Percentiles rank a stretch among this genome's conserved stretches.
These are phyloP conservation scores for Dexiosoma caninum DNA, from an alignment of 2,888 invertebrate species.

Conservation along the genomic window DNA sequence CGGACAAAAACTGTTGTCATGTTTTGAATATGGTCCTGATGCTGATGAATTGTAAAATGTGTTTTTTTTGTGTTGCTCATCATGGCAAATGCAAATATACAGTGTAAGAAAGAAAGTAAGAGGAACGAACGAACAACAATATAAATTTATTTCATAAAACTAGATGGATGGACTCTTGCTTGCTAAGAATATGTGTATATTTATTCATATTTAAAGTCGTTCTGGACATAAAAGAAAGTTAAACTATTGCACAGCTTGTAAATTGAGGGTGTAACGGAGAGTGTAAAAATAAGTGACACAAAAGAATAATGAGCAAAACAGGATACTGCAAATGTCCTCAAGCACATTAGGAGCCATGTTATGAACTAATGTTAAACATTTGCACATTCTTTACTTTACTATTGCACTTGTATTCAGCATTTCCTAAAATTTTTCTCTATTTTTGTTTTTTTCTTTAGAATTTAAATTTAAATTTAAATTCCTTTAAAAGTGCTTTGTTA, in stretches of 20 bases:
- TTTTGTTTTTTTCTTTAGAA: neutral
- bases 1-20: slow-evolving; percentile 46
- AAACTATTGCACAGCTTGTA: neutral
- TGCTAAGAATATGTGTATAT: slow-evolving; percentile 11
- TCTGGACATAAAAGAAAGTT: neutral
- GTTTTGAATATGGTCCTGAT: slow-evolving; percentile 50
- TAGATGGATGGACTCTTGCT: slow-evolving; percentile 16
- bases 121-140: slow-evolving; percentile 45
- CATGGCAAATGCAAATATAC: neutral
- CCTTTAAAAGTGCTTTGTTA: slow-evolving; percentile 11
- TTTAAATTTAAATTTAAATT: slow-evolving; percentile 22
- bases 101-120: neutral
- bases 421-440: no score
- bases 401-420: no score
- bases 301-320: slow-evolving; percentile 25
- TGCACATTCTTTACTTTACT: slow-evolving; percentile 36
- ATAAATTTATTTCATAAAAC: slow-evolving; percentile 57
- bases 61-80: slow-evolving; percentile 4
- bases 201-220: neutral
- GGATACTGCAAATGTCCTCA: slow-evolving; percentile 34
- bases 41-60: slow-evolving; percentile 60
- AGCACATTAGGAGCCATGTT: slow-evolving; percentile 50
- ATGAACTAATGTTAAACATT: slow-evolving; percentile 53
- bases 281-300: neutral
- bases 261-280: neutral